These are phyloP conservation scores for Aradophagus sp. DNA, from an alignment of 1,140 invertebrate species.

Conservation along the genomic window DNA sequence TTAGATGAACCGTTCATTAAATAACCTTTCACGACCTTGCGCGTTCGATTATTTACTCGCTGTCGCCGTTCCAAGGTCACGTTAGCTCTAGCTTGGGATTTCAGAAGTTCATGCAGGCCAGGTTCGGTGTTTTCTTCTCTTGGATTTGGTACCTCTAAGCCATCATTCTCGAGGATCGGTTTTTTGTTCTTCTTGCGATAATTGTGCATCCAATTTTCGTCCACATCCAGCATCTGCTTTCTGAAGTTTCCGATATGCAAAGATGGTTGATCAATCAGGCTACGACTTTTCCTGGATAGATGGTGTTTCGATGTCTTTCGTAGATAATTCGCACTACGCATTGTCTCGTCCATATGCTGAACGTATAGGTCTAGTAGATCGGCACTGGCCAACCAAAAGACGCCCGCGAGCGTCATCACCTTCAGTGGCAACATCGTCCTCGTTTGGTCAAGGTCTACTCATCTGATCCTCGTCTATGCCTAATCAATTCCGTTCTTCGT, in stretches of 20 bases:
- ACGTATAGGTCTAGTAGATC: conserved; percentile 72
- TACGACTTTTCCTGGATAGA: conserved; percentile 50
- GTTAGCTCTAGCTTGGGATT: conserved; percentile 5
- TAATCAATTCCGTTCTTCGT: not conserved
- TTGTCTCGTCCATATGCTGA: conserved; percentile 72
- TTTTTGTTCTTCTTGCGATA: conserved; percentile 43
- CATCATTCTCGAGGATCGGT: conserved; percentile 58
- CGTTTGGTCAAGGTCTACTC: conserved; percentile 2
- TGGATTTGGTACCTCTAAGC: conserved; percentile 61
- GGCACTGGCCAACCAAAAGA: conserved; percentile 54
- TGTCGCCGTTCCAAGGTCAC: conserved; percentile 10
- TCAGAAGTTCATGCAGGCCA: conserved; percentile 59
- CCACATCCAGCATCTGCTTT: conserved; percentile 65
- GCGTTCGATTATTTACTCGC: conserved; percentile 1
- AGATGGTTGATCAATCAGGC: conserved; percentile 37
- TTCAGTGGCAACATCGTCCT: conserved; percentile 60
- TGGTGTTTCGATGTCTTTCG: conserved; percentile 29
- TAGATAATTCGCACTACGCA: conserved; percentile 60
- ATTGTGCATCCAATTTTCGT: conserved; percentile 60
- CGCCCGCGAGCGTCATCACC: conserved; percentile 47
- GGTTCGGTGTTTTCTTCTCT: conserved; percentile 57
- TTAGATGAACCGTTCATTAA: conserved; percentile 23
- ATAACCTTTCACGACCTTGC: conserved; percentile 11
- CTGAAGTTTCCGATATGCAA: conserved; percentile 60
- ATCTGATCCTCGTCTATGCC: conserved; percentile 19